phyloP scores from a whole-genome alignment of 2,888 invertebrate genomes.

The Dolichomitus sp. region DNA sequence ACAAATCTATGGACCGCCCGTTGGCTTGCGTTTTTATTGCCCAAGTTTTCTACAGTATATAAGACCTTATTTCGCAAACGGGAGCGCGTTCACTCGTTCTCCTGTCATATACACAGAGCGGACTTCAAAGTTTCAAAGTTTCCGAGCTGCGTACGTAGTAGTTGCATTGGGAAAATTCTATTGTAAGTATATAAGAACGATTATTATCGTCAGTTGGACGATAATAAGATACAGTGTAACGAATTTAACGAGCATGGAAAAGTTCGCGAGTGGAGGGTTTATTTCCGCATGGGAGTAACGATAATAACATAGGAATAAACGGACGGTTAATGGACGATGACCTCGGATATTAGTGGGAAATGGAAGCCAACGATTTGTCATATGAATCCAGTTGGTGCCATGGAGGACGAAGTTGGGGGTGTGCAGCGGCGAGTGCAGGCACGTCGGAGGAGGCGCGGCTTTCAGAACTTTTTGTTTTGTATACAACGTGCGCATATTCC shows the following conservation, averaged over 20 bases:
- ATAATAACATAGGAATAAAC: conserved; percentile 41
- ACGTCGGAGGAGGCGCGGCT: conserved; percentile 42
- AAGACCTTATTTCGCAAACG: conserved; percentile 51
- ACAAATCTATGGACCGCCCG: conserved; percentile 75
- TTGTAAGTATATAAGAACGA: conserved; percentile 17
- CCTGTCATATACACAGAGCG: conserved; percentile 23
- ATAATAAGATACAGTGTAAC: conserved; percentile 15
- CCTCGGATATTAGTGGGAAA: conserved; percentile 56
- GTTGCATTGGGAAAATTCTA: background rate
- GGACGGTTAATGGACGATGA: conserved; percentile 57
- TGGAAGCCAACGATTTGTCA: conserved; percentile 69
- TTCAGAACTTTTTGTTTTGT: conserved; percentile 57
- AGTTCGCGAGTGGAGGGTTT: background rate
- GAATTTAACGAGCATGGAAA: conserved; percentile 24
- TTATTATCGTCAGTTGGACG: conserved; percentile 16
- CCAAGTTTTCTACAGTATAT: conserved; percentile 67
- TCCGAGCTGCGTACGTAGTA: conserved; percentile 1
- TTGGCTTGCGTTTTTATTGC: conserved; percentile 69
- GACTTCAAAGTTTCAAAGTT: conserved; percentile 1
- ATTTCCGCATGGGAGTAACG: background rate
- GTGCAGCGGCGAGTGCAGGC: conserved; percentile 21
- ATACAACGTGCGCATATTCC: conserved; percentile 64
- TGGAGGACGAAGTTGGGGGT: conserved; percentile 10
- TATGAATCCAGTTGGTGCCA: conserved; percentile 59
- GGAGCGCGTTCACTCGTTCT: conserved; percentile 21